Evolutionary conservation across 1,140 invertebrate species (phyloP), one percentile per base, ranked within the genome.

Genomic region (Neotoxoptera formosana): DNA sequence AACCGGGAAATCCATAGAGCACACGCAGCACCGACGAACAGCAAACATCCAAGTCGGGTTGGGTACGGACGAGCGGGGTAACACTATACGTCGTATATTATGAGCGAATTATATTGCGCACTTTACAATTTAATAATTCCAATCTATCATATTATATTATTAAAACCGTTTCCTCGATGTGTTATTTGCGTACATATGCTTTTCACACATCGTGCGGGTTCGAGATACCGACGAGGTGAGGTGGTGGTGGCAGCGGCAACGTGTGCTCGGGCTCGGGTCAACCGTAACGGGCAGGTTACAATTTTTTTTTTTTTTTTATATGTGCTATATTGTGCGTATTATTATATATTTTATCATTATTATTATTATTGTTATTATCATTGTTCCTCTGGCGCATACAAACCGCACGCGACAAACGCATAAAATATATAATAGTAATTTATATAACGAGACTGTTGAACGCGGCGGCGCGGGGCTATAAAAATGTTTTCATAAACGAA

Each of bases 251-350:
- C 4, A 4, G 41, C 4, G 41, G 41, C 4, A 4, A 4, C 23
- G 47, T 51, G 45, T 88, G 30, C 84, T 30, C 23, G 8, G 56
- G 90, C 45, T 51, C 21, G 36, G 90, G 67, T 92, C 90, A 92
- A 92, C 67, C 45, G 67, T 36, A 91, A 91, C 90, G 45, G 60
- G 30, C 25, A 23, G 67, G 90, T 91, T 83, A 81, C 41, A 51
- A n/a, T 51, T 20, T 47, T 91, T 41, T 41, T 67, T 76, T 81
- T 67, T 41, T 48, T n/a, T n/a, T n/a, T n/a, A n/a, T 0, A n/a
- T 47, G 21, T 86, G 17, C 34, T 84, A 84, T 84, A 84, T 41
- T 41, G 9, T 84, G 34, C 34, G 4, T 84, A 41, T 84, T 45
- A 45, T 25, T n/a, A n/a, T n/a, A n/a, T n/a, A n/a, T n/a, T n/a